Base-by-base conservation (phyloP, 1,140 invertebrate species). In the Onthophagus taurus region DNA sequence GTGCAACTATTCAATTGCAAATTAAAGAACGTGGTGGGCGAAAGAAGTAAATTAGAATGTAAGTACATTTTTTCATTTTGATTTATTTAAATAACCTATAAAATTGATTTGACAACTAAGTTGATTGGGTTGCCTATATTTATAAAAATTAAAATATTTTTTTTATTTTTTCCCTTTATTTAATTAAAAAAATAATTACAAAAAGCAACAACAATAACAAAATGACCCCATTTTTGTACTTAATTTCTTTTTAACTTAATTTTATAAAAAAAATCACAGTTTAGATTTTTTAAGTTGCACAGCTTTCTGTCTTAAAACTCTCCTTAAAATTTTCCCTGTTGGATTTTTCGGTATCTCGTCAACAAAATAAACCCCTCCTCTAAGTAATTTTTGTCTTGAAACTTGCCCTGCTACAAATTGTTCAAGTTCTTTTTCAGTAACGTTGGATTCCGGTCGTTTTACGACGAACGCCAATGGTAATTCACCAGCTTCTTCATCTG, bases 1-100 rank as follows among this genome's bases (percentile, higher is more conserved):
- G 84, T 31, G 82, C 81, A 9, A 69, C 81, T n/a, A 78, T 99
- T 29, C 82, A 89, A 55, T 72, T 99, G 24, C 82, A 94, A 66
- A 72, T 97, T 4, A 99, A 99, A 67, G 96, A 99, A 69, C 77
- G 96, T 70, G 96, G 96, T 66, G 96, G 96, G 21, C 74, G 94
- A 26, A 99, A 98, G 69, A 98, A 98, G 60, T 98, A 88, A 78
- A 62, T 41, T 47, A 31, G 33, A 26, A 30, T 9, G n/a, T n/a
- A n/a, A n/a, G n/a, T 23, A 20, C 8, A 7, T 29, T 29, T 29
- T n/a, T 29, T 29, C n/a, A 29, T 7, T 7, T 29, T 8, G 24
- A 16, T 33, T 16, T 16, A 33, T 6, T 33, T 33, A n/a, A 16
- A 7, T 33, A 21, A 1, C 14, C 12, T 20, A 38, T 38, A 18